These are phyloP conservation scores for Tamias sibiricus DNA, from an alignment of 2,113 vertebrate genomes.

Conservation along the genomic window DNA sequence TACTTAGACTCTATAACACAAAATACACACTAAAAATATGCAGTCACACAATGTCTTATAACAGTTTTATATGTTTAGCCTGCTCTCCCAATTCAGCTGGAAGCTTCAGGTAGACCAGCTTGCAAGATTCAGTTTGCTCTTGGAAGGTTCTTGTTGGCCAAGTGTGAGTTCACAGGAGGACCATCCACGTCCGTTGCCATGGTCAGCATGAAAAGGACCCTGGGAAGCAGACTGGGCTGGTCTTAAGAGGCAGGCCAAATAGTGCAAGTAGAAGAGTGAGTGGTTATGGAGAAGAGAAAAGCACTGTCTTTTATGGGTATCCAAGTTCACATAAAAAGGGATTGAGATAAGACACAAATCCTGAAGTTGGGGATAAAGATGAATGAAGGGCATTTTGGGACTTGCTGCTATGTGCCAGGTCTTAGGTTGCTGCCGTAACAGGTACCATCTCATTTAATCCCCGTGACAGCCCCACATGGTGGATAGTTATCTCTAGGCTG, in stretches of 20 bases:
- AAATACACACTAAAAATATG: not conserved
- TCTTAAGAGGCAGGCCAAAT: not conserved
- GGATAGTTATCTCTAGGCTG: not conserved
- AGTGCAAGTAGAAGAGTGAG: not conserved
- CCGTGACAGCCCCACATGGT: not conserved
- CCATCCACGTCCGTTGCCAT: not conserved
- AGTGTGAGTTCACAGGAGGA: not conserved
- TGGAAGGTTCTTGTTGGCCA: not conserved
- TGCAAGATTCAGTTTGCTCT: not conserved
- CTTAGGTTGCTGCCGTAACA: not conserved
- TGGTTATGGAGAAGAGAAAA: not conserved
- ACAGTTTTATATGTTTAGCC: not conserved
- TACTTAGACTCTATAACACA: not conserved
- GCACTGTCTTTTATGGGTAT: not conserved
- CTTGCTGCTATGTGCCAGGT: not conserved
- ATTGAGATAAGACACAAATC: constrained; percentile 3
- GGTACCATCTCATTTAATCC: not conserved
- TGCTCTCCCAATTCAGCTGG: not conserved
- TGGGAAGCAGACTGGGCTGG: not conserved
- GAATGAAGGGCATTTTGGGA: not conserved
- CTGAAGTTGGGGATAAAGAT: not conserved
- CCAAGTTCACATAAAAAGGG: not conserved
- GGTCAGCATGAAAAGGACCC: not conserved
- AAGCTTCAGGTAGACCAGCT: not conserved
- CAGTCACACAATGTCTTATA: not conserved